phyloP scores from a whole-genome alignment of 2,113 vertebrate species.

The Hydrolagus affinis region DNA sequence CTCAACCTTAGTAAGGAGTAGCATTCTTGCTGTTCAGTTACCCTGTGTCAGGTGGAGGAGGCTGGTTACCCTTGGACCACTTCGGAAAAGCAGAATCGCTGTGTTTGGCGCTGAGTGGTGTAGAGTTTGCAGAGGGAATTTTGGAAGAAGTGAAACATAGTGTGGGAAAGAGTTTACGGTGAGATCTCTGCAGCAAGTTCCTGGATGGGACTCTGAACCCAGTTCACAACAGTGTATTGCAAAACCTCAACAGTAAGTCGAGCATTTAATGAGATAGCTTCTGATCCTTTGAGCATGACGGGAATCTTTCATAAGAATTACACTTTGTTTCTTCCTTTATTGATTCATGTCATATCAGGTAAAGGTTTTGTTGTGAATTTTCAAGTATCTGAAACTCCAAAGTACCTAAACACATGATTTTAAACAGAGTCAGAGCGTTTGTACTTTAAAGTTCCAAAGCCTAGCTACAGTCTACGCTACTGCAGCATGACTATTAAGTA shows the following conservation, averaged over 20 bases:
- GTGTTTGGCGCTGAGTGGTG: neutral
- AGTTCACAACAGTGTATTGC: neutral
- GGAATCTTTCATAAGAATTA: too few species aligned
- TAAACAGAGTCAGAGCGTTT: too few species aligned
- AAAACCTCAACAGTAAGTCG: conserved; percentile 16
- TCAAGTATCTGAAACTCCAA: too few species aligned
- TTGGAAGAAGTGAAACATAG: neutral
- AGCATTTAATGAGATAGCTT: neutral
- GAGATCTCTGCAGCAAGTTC: neutral
- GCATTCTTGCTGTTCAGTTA: neutral
- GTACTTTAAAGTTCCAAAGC: too few species aligned
- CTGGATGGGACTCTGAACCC: neutral
- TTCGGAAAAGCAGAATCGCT: neutral
- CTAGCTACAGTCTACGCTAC: too few species aligned
- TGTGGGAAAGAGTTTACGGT: neutral
- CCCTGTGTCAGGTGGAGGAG: too few species aligned
- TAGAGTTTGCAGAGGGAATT: neutral
- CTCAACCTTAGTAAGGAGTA: too few species aligned
- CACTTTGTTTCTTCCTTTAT: too few species aligned
- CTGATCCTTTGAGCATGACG: neutral
- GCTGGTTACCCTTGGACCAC: neutral
- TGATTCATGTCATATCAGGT: too few species aligned
- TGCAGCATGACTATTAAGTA: too few species aligned
- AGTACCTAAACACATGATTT: too few species aligned
- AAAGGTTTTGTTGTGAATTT: too few species aligned